A percentile compares a stretch with the other conserved stretches of the same genome.
phyloP scores from a whole-genome alignment of 2,888 invertebrate species.

The Tinea pellionella region DNA sequence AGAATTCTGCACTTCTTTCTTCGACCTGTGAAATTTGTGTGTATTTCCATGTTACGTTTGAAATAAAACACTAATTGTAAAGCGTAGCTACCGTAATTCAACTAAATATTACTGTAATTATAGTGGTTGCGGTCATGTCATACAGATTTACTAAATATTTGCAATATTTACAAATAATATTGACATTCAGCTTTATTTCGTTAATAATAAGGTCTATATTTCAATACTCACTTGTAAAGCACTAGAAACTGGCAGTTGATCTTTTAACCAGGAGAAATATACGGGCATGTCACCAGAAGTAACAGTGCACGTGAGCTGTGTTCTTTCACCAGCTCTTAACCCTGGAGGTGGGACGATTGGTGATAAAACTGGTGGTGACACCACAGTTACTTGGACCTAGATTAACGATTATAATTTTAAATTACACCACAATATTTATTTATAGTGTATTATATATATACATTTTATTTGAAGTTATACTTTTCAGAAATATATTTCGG shows the following conservation, averaged over 20 bases:
- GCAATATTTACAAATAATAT: too few species aligned
- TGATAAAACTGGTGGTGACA: slow-evolving; percentile 84
- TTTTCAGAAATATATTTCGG: too few species aligned
- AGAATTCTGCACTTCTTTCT: slow-evolving; percentile 78
- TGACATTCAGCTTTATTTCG: too few species aligned
- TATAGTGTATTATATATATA: too few species aligned
- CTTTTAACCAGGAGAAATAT: slow-evolving; percentile 75
- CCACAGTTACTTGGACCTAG: slow-evolving; percentile 55
- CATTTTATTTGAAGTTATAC: too few species aligned
- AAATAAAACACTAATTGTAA: background rate
- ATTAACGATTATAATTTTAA: background rate
- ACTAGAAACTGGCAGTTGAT: slow-evolving; percentile 71
- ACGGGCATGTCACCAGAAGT: slow-evolving; percentile 79
- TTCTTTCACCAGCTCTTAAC: slow-evolving; percentile 80
- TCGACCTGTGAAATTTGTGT: slow-evolving; percentile 60
- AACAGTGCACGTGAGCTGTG: slow-evolving; percentile 86
- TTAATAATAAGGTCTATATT: too few species aligned
- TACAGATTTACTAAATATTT: background rate
- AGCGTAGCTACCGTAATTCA: background rate
- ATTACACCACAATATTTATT: too few species aligned
- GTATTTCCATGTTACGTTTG: background rate
- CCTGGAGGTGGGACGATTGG: slow-evolving; percentile 86
- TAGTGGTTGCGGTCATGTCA: background rate
- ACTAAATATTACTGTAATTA: background rate
- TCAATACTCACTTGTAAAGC: slow-evolving; percentile 65